These are phyloP conservation scores for Corythornis leucogaster DNA, from an alignment of 2,797 vertebrate species.

Conservation along the genomic window DNA sequence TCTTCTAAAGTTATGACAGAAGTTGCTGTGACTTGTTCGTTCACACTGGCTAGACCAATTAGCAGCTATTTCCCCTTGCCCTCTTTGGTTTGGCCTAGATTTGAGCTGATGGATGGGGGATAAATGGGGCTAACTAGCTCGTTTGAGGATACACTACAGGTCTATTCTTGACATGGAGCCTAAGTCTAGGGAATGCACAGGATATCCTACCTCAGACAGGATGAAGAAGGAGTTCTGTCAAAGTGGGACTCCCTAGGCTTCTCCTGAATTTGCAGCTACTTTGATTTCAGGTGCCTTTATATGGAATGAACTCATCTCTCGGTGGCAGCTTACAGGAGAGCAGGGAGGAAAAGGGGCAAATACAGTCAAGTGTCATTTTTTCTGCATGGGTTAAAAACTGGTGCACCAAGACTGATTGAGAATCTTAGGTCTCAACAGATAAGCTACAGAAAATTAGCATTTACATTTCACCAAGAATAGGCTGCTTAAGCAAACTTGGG, in stretches of 20 bases:
- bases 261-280: not conserved
- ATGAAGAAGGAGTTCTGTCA: not conserved
- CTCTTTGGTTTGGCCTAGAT: constrained; percentile 23
- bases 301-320: not conserved
- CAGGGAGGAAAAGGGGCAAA: not conserved
- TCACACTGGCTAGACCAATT: constrained; percentile 50
- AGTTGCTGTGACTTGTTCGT: constrained; percentile 37
- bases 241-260: not conserved
- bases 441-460: not conserved
- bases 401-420: not conserved
- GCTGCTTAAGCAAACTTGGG: not conserved
- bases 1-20: constrained; percentile 45
- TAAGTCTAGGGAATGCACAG: not conserved
- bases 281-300: not conserved
- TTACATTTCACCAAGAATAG: not conserved
- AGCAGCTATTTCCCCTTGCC: constrained; percentile 47
- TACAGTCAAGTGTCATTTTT: not conserved
- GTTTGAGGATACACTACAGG: constrained; percentile 11
- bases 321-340: not conserved
- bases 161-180: not conserved
- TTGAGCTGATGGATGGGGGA: constrained; percentile 47
- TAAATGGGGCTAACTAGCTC: constrained; percentile 48
- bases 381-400: not conserved
- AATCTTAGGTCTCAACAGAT: not conserved
- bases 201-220: not conserved